Evolutionary conservation across 2,888 invertebrate species (phyloP).

Genomic region (Harmothoe impar): DNA sequence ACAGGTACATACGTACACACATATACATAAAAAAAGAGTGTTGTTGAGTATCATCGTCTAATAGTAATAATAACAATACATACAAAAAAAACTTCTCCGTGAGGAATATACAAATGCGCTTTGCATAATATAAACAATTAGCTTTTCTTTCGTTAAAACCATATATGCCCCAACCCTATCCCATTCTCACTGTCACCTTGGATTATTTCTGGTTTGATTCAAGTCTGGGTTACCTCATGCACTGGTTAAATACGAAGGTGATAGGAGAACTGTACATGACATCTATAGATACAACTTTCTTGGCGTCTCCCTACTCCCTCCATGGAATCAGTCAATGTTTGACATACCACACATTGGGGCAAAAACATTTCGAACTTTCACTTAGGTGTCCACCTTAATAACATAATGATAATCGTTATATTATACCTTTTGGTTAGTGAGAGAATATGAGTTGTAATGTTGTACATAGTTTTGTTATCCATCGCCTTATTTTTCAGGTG

Average conservation of each 20-base stretch:
- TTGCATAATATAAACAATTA: not conserved
- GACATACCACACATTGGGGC: constrained; percentile 55
- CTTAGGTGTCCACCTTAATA: constrained; percentile 24
- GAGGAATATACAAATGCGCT: constrained; percentile 24
- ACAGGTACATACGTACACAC: constrained; percentile 17
- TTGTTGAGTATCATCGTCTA: constrained; percentile 40
- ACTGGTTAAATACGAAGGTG: constrained; percentile 14
- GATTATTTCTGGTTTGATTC: constrained; percentile 33
- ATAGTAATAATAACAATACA: constrained; percentile 25
- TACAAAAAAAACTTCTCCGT: not conserved
- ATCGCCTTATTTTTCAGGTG: not conserved
- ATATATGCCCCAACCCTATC: not conserved
- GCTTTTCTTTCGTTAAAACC: not conserved
- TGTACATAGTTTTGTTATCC: constrained; percentile 39
- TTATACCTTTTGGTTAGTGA: constrained; percentile 40
- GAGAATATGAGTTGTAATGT: constrained; percentile 44
- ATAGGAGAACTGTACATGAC: not conserved
- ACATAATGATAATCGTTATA: constrained; percentile 31
- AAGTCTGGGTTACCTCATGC: constrained; percentile 29
- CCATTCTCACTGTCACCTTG: not conserved
- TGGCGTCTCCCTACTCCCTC: constrained; percentile 50
- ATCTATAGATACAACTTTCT: constrained; percentile 47
- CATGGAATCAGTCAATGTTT: constrained; percentile 53
- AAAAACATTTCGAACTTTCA: not conserved
- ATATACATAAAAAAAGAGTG: not conserved